phyloP scores from a whole-genome alignment of 2,797 vertebrate species.

The Urophycis tenuis region DNA sequence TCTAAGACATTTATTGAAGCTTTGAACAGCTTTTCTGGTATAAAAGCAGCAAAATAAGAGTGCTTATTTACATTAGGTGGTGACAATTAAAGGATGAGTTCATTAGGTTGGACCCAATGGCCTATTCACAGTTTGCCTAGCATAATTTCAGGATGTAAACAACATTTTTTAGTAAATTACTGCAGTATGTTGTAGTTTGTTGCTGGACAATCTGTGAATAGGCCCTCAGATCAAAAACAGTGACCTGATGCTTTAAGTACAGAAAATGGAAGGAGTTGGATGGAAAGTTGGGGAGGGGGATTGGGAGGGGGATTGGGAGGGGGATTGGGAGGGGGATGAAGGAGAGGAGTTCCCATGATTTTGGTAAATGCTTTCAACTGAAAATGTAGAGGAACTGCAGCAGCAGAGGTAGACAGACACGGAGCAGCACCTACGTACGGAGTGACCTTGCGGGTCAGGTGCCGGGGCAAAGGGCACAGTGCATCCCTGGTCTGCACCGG shows the following conservation, averaged over 20 bases:
- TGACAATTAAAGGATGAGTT: conserved; percentile 10
- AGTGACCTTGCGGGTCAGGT: conserved; percentile 86
- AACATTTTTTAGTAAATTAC: background rate
- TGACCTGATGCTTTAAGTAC: background rate
- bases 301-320: too few species aligned
- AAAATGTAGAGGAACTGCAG: conserved; percentile 68
- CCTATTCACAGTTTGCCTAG: background rate
- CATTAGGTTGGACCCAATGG: background rate
- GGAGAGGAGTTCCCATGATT: conserved; percentile 40
- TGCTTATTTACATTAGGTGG: conserved; percentile 19
- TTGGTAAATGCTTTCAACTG: conserved; percentile 32
- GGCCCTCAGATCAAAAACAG: background rate
- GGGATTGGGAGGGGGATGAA: conserved; percentile 9
- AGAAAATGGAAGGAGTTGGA: conserved; percentile 4
- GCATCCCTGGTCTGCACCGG: conserved; percentile 88
- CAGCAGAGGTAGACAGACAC: conserved; percentile 93
- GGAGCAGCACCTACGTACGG: conserved; percentile 99
- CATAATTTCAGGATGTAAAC: background rate
- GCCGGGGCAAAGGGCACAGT: conserved; percentile 87
- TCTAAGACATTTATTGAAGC: conserved; percentile 21
- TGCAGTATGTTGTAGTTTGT: background rate
- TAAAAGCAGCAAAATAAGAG: conserved; percentile 24
- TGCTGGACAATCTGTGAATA: background rate
- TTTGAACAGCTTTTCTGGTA: conserved; percentile 13
- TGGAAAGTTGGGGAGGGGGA: conserved; percentile 17